Percentiles rank a stretch among this genome's conserved stretches.
phyloP scores from a whole-genome alignment of 2,113 vertebrate genomes.

The Corynorhinus townsendii region DNA sequence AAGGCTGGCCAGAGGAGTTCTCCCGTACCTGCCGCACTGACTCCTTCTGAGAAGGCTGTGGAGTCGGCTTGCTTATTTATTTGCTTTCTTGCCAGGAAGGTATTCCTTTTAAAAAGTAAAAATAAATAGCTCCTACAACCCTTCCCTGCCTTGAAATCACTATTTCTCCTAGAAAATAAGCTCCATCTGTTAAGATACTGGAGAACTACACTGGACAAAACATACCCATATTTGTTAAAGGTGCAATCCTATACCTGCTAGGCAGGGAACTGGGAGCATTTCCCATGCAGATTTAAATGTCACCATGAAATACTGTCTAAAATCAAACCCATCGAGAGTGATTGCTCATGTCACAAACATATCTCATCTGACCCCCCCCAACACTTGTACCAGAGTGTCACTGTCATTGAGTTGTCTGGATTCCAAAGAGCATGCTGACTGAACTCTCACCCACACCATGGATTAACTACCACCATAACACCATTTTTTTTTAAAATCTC shows the following conservation, averaged over 20 bases:
- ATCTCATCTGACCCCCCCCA: constrained; percentile 38
- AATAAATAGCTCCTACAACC: constrained; percentile 28
- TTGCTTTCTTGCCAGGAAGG: constrained; percentile 67
- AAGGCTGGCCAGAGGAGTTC: constrained; percentile 49
- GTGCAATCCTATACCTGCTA: neutral
- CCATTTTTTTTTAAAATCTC: constrained; percentile 1
- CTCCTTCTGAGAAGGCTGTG: constrained; percentile 67
- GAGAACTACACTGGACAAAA: constrained; percentile 17
- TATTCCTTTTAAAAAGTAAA: constrained; percentile 45
- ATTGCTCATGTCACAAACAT: constrained; percentile 30
- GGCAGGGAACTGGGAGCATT: constrained; percentile 17
- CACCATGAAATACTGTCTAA: constrained; percentile 33
- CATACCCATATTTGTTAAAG: neutral
- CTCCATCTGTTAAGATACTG: constrained; percentile 25
- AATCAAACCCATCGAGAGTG: neutral
- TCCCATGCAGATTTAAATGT: constrained; percentile 36
- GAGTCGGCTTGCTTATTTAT: constrained; percentile 33
- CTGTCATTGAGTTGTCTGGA: constrained; percentile 40
- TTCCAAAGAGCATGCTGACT: constrained; percentile 37
- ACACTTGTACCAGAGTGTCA: constrained; percentile 13
- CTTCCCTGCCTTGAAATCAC: constrained; percentile 43
- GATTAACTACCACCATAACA: constrained; percentile 36
- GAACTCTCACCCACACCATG: constrained; percentile 7
- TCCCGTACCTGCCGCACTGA: constrained; percentile 24
- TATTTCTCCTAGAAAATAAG: constrained; percentile 51